Conservation (phyloP, 2,888 invertebrate species). For the Aphodius sticticus region DNA sequence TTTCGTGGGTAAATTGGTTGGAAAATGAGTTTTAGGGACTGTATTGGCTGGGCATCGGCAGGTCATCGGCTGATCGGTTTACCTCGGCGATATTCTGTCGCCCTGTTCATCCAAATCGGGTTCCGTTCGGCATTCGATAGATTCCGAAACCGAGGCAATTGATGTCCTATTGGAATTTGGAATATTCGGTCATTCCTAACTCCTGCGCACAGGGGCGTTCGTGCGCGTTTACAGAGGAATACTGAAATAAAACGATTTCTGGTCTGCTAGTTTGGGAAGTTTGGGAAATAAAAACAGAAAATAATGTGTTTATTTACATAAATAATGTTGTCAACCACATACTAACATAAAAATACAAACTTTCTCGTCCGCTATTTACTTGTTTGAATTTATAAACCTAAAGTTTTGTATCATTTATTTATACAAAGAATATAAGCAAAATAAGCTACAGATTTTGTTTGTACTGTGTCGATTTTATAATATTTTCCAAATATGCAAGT, state of each 20-base stretch:
- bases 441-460: too few species aligned
- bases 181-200: not conserved
- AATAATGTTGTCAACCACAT: too few species aligned
- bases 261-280: too few species aligned
- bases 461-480: too few species aligned
- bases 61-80: constrained; percentile 39
- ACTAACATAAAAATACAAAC: too few species aligned
- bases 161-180: constrained; percentile 8
- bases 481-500: too few species aligned
- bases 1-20: not conserved
- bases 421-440: too few species aligned
- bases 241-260: not conserved
- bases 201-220: not conserved
- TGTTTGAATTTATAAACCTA: too few species aligned
- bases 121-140: constrained; percentile 40
- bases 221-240: not conserved
- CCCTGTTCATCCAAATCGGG: constrained; percentile 39
- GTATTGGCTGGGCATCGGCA: constrained; percentile 32
- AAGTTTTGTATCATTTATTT: too few species aligned
- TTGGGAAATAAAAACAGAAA: too few species aligned
- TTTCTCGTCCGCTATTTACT: too few species aligned
- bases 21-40: not conserved
- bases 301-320: too few species aligned
- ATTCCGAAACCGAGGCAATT: constrained; percentile 31
- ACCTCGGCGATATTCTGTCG: constrained; percentile 33